Evolutionary conservation across 1,140 invertebrate genomes (phyloP).

Genomic region (Helicorthomorpha holstii): DNA sequence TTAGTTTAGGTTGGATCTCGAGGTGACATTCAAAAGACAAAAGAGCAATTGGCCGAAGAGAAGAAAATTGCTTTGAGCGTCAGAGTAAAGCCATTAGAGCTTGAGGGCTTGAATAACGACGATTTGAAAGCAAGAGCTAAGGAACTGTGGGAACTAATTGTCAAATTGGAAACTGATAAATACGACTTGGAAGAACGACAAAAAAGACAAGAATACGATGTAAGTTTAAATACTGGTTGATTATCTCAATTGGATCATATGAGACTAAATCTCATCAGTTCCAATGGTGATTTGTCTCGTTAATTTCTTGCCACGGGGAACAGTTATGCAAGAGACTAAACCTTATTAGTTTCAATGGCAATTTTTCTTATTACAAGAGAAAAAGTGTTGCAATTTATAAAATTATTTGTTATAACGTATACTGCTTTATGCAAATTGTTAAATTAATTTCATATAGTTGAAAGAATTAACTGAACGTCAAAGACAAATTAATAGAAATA

Average conservation of each 20-base stretch:
- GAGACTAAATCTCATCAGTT: too few species aligned
- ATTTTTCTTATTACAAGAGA: too few species aligned
- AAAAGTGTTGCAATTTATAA: too few species aligned
- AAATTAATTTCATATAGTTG: too few species aligned
- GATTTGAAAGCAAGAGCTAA: conserved; percentile 75
- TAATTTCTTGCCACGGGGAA: too few species aligned
- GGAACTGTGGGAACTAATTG: conserved; percentile 86
- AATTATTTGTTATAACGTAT: too few species aligned
- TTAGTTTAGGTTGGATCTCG: conserved; percentile 71
- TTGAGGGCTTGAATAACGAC: conserved; percentile 51
- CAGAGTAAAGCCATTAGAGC: conserved; percentile 79
- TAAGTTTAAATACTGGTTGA: too few species aligned
- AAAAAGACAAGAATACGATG: conserved; percentile 98
- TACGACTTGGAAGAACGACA: conserved; percentile 98
- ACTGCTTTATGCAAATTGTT: too few species aligned
- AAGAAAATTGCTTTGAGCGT: conserved; percentile 93
- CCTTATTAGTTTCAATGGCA: too few species aligned
- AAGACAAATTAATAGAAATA: conserved; percentile 89
- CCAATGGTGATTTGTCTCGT: too few species aligned
- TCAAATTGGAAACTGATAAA: conserved; percentile 95
- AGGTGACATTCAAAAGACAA: conserved; percentile 92
- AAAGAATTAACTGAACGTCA: conserved; percentile 97
- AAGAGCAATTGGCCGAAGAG: conserved; percentile 96
- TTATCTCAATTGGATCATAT: too few species aligned
- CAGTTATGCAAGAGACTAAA: too few species aligned